Evolutionary conservation across 2,113 vertebrate genomes (phyloP).

Genomic region (Murina feae): DNA sequence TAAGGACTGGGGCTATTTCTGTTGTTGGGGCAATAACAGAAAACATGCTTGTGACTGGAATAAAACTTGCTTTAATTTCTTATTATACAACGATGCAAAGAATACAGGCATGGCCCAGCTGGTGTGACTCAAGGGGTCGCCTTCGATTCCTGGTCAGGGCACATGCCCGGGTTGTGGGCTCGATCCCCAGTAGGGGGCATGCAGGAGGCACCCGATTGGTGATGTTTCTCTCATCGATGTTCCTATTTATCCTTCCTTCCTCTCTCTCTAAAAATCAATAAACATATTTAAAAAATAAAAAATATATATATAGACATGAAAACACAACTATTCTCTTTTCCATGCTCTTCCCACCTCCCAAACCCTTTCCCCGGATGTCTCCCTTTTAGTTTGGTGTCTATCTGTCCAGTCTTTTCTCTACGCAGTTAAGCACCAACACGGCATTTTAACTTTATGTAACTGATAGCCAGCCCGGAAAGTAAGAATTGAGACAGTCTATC

Average conservation of each 20-base stretch:
- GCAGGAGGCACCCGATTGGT: too few species aligned
- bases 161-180: too few species aligned
- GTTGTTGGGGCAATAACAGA: neutral
- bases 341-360: neutral
- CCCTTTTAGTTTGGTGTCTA: neutral
- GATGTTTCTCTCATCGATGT: too few species aligned
- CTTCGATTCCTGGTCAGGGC: too few species aligned
- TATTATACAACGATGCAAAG: neutral
- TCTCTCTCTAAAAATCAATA: too few species aligned
- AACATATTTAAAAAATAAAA: neutral
- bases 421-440: neutral
- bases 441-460: conserved; percentile 17
- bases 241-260: too few species aligned
- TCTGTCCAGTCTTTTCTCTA: neutral
- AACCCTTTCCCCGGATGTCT: neutral
- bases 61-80: neutral
- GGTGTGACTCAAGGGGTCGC: too few species aligned
- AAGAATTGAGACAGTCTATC: conserved; percentile 25
- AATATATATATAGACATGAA: neutral
- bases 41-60: neutral
- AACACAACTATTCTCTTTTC: neutral
- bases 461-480: neutral
- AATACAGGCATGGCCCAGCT: neutral
- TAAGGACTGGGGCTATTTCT: neutral
- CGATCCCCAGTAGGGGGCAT: too few species aligned